phyloP scores from a whole-genome alignment of 2,113 vertebrate species.

The Noturus placidus region DNA sequence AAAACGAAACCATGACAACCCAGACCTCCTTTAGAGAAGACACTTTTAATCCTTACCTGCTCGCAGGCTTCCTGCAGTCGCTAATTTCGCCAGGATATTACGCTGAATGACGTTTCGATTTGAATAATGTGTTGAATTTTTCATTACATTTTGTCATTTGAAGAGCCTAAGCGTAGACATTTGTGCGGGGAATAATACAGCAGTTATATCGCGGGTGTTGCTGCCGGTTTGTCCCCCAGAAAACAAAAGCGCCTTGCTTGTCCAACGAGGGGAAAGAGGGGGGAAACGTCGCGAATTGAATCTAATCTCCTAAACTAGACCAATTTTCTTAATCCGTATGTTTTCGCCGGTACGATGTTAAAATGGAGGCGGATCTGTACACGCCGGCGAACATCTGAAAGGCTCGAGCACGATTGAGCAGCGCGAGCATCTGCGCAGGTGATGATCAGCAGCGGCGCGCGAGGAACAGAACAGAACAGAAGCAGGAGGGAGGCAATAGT shows the following conservation, averaged over 20 bases:
- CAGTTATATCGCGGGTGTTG: constrained; percentile 24
- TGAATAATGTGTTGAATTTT: background rate
- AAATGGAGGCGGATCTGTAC: constrained; percentile 54
- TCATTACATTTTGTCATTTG: background rate
- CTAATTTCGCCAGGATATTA: constrained; percentile 3
- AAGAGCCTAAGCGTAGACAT: background rate
- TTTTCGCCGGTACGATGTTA: constrained; percentile 12
- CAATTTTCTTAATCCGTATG: background rate
- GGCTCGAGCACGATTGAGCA: constrained; percentile 52
- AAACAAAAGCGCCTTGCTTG: constrained; percentile 32
- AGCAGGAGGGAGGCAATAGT: background rate
- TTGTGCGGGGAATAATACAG: background rate
- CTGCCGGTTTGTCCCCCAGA: constrained; percentile 20
- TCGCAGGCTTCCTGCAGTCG: background rate
- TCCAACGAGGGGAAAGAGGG: background rate
- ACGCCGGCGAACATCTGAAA: constrained; percentile 17
- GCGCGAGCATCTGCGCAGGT: constrained; percentile 50
- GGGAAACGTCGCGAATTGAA: background rate
- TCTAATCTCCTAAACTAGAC: constrained; percentile 12
- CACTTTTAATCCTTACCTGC: constrained; percentile 21
- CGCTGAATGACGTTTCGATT: background rate
- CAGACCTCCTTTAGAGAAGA: background rate
- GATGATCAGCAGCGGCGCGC: constrained; percentile 11
- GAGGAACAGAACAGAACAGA: background rate
- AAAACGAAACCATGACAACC: background rate